Percentiles rank a stretch among this genome's conserved stretches.
These are phyloP conservation scores for Bombus turneri DNA, from an alignment of 1,140 invertebrate species.

Conservation along the genomic window DNA sequence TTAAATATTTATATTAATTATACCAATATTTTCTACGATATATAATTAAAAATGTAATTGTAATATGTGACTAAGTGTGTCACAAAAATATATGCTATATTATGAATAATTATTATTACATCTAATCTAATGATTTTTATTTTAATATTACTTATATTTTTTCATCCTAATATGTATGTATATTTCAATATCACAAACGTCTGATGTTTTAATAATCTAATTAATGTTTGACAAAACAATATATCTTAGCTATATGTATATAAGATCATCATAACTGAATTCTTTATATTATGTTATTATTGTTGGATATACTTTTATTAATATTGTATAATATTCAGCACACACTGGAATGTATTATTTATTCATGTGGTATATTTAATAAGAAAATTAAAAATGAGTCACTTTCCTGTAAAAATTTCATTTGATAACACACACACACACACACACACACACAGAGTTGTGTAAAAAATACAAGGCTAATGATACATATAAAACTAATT, in stretches of 20 bases:
- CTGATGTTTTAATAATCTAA: neutral
- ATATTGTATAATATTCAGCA: slow-evolving; percentile 13
- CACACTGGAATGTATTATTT: slow-evolving; percentile 4
- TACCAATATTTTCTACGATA: slow-evolving; percentile 21
- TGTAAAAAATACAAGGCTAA: slow-evolving; percentile 27
- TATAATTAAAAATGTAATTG: neutral
- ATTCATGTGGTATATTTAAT: slow-evolving; percentile 6
- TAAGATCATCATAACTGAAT: neutral
- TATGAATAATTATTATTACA: neutral
- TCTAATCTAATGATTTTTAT: neutral
- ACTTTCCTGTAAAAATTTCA: slow-evolving; percentile 29
- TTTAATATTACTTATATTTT: neutral
- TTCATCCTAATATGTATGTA: neutral
- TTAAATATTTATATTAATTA: slow-evolving; percentile 29
- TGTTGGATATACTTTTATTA: slow-evolving; percentile 1
- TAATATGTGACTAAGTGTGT: neutral
- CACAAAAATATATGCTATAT: neutral
- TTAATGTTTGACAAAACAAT: neutral
- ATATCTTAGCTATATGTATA: neutral
- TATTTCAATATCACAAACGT: neutral
- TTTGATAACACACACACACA: too few relatives aligned
- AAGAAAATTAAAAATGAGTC: slow-evolving; percentile 1
- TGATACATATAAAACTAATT: slow-evolving; percentile 26
- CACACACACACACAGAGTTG: neutral
- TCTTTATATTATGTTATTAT: neutral